A percentile compares a stretch with the other conserved stretches of the same genome.
Conservation (phyloP, 2,888 invertebrate species). For the Archips xylosteana region DNA sequence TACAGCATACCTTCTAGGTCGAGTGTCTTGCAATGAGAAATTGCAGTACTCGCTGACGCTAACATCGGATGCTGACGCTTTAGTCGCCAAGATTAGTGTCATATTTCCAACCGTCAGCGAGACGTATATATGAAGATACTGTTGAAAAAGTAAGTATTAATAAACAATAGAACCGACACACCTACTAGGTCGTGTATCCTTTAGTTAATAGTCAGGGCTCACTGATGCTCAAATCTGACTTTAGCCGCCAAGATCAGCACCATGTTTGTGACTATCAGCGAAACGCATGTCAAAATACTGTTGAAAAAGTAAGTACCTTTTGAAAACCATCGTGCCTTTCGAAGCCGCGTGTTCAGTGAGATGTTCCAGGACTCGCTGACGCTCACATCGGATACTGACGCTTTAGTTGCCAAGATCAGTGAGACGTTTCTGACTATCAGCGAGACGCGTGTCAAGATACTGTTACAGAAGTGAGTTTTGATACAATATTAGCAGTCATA, state of each 20-base stretch:
- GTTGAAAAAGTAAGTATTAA: constrained; percentile 93
- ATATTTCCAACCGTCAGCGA: constrained; percentile 97
- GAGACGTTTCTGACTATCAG: constrained; percentile 96
- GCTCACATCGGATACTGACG: constrained; percentile 88
- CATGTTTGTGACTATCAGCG: too few relatives aligned
- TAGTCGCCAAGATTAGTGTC: constrained; percentile 92
- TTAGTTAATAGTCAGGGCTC: too few relatives aligned
- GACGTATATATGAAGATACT: constrained; percentile 95
- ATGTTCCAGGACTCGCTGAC: constrained; percentile 88
- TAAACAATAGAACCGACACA: too few relatives aligned
- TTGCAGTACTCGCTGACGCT: constrained; percentile 88
- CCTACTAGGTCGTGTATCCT: too few relatives aligned
- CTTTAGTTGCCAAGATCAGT: constrained; percentile 91
- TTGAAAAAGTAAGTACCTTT: too few relatives aligned
- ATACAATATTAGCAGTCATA: too few relatives aligned
- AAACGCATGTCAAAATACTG: too few relatives aligned
- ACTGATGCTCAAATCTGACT: too few relatives aligned
- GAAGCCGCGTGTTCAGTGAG: constrained; percentile 75
- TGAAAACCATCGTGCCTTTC: too few relatives aligned
- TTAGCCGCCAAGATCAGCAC: too few relatives aligned
- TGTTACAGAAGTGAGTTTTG: constrained; percentile 93
- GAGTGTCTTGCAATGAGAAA: constrained; percentile 80
- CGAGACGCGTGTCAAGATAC: constrained; percentile 94
- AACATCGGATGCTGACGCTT: constrained; percentile 88
- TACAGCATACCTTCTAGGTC: constrained; percentile 50